Evolutionary conservation across 1,140 invertebrate genomes (phyloP).

Genomic region (Papilio machaon): DNA sequence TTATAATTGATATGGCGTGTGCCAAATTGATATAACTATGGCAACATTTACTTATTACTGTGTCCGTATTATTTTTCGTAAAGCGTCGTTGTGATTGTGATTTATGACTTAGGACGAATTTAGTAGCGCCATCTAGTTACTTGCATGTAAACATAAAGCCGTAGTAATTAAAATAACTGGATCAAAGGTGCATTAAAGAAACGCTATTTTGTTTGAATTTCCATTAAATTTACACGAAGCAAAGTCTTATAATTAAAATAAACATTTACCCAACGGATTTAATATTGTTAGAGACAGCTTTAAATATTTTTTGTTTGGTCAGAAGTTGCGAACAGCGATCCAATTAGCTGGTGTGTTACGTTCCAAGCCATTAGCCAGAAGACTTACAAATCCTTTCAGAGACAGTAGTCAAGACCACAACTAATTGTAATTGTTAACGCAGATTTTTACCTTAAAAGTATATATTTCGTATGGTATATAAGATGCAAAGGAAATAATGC

Average conservation of each 20-base stretch:
- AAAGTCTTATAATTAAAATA: conserved; percentile 5
- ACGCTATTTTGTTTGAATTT: not conserved
- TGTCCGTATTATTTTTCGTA: not conserved
- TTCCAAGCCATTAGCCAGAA: not conserved
- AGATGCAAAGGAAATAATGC: no score
- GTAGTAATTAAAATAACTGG: no score
- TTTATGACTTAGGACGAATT: not conserved
- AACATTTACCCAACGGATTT: not conserved
- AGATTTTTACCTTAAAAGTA: not conserved
- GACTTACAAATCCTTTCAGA: not conserved
- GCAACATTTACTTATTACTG: not conserved
- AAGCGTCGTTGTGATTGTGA: not conserved
- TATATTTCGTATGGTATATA: not conserved
- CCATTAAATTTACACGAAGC: not conserved
- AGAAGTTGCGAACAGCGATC: not conserved
- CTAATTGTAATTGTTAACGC: not conserved
- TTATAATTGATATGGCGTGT: not conserved
- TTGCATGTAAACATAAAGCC: not conserved
- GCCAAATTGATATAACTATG: not conserved
- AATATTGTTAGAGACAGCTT: not conserved
- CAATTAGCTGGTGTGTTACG: not conserved
- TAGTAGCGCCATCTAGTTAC: not conserved
- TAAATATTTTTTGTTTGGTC: not conserved
- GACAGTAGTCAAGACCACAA: not conserved
- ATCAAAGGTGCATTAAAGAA: no score